Base-by-base conservation (phyloP, 2,888 invertebrate genomes). In the Melanostoma mellinum region DNA sequence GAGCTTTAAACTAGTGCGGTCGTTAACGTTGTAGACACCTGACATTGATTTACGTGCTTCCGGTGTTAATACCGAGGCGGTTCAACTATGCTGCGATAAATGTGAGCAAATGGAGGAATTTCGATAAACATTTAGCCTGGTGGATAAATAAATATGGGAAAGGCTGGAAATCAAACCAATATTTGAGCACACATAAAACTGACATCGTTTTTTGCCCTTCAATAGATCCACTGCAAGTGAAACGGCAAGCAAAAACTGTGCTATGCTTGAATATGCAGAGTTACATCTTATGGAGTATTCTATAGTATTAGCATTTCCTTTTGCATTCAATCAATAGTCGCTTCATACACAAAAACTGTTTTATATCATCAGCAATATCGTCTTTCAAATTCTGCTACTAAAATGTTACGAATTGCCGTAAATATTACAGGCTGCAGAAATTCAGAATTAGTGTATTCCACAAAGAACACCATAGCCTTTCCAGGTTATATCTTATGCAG, bases 11-110 rank as follows among this genome's bases (percentile, higher is more conserved):
- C 67, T 32, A 42, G 9, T 67, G 50, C 48, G 44, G 75, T 46
- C 63, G 80, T 46, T 76, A 65, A 58, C 80, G 63, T 50, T 63
- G 76, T 76, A 80, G 69, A 76, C 80, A 71, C 69, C 75, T 76
- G 69, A 63, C 80, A 76, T 65, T 80, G 76, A 80, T 80, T 80
- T 80, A 80, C 80, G 58, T 76, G 35, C 76, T 36, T 65, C 69
- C 75, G 56, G 63, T 58, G 42, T 68, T 60, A 68, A 52, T 46
- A 50, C 61, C 44, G 60, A 60, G 33, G 10, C 44, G 6, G 63
- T 38, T 50, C 36, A 63, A 63, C 20, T 46, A 0, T 36, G 30
- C 38, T 32, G 32, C 36, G 38, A 63, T 63, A 63, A 63, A 63
- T 63, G 50, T 32, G 63, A 63, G 38, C 50, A 63, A 63, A 63